A percentile compares a stretch with the other conserved stretches of the same genome.
Conservation (phyloP, 2,797 vertebrate genomes). For the Epinephelus malabaricus region DNA sequence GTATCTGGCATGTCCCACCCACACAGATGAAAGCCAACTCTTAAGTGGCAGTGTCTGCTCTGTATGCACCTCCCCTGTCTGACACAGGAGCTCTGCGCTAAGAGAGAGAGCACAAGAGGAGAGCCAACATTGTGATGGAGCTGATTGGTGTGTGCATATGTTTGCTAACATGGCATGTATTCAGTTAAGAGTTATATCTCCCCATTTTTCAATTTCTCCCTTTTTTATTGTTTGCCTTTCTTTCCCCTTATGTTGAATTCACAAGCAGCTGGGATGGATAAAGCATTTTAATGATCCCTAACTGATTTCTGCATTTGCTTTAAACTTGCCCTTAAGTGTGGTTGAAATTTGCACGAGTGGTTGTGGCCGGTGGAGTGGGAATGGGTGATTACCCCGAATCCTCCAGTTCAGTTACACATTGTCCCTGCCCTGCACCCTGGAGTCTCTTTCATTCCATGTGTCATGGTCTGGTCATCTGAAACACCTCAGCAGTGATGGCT, state of each 20-base stretch:
- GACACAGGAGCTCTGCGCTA: conserved; percentile 53
- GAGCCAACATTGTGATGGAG: conserved; percentile 45
- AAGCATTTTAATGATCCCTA: conserved; percentile 76
- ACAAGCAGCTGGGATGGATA: conserved; percentile 79
- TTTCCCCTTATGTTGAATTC: conserved; percentile 77
- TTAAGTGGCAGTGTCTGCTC: conserved; percentile 79
- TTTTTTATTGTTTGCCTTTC: conserved; percentile 65
- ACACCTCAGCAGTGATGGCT: neutral
- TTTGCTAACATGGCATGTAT: conserved; percentile 71
- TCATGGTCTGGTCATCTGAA: conserved; percentile 17
- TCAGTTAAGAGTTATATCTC: conserved; percentile 62
- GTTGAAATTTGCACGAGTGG: conserved; percentile 60
- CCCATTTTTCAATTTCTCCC: conserved; percentile 70
- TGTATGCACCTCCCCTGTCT: conserved; percentile 72
- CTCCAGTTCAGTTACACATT: conserved; percentile 32
- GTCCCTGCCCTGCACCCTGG: conserved; percentile 10
- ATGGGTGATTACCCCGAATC: conserved; percentile 46
- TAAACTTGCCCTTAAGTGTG: conserved; percentile 69
- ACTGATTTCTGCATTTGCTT: conserved; percentile 81
- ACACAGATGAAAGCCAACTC: conserved; percentile 81
- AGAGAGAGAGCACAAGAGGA: conserved; percentile 14
- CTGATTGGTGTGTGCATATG: conserved; percentile 42
- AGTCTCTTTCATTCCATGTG: conserved; percentile 20
- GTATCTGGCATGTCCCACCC: conserved; percentile 80
- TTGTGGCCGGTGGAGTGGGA: conserved; percentile 55